Percentiles rank a stretch among this genome's conserved stretches.
Evolutionary conservation across 2,113 vertebrate species (phyloP).

Genomic region (Megaleporinus macrocephalus): DNA sequence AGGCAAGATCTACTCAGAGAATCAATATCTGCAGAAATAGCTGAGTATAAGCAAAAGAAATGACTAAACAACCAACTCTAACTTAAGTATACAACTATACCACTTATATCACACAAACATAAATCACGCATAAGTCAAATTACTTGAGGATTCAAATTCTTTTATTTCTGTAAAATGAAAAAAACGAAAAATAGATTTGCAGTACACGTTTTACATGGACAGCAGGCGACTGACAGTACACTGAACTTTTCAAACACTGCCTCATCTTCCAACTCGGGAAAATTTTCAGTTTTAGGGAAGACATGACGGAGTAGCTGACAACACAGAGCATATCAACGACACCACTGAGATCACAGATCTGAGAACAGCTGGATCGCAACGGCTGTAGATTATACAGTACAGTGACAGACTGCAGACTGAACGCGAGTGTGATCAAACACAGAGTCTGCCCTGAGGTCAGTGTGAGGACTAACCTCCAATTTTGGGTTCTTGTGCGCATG

Average conservation of each 20-base stretch:
- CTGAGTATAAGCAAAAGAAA: no score
- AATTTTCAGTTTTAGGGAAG: not conserved
- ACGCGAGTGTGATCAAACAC: not conserved
- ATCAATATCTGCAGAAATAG: no score
- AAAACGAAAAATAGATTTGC: not conserved
- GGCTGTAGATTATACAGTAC: conserved; percentile 8
- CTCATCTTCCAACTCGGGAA: not conserved
- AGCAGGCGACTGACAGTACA: not conserved
- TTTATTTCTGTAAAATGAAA: conserved; percentile 33
- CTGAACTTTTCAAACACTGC: not conserved
- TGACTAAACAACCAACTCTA: no score
- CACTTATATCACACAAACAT: no score
- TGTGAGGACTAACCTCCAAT: not conserved
- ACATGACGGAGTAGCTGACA: not conserved
- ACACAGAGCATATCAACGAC: not conserved
- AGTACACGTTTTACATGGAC: conserved; percentile 11
- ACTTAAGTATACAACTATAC: no score
- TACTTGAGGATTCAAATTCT: not conserved
- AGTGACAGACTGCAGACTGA: not conserved
- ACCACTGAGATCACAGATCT: conserved; percentile 28
- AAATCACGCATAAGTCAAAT: not conserved
- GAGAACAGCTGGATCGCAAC: conserved; percentile 12
- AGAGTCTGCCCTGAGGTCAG: conserved; percentile 8
- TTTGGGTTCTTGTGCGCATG: not conserved
- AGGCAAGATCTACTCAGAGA: no score